A percentile compares a stretch with the other conserved stretches of the same genome.
Conservation (phyloP, 2,113 vertebrate species). For the Percina caprodes region DNA sequence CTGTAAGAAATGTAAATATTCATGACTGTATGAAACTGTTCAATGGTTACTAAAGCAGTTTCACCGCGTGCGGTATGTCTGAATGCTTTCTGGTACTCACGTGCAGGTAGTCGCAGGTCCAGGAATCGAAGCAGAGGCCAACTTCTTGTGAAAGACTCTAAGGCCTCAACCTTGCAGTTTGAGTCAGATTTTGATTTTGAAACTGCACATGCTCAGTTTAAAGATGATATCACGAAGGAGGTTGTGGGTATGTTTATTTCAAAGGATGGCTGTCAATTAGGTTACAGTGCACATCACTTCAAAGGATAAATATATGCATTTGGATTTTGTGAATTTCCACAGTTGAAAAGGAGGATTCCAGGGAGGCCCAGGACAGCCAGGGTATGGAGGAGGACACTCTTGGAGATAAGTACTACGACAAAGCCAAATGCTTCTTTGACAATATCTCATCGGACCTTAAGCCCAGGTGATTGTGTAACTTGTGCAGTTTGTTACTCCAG, state of each 20-base stretch:
- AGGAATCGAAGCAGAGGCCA: slow-evolving; percentile 94
- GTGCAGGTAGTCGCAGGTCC: slow-evolving; percentile 89
- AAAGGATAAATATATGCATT: accelerated
- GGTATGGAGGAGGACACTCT: slow-evolving; percentile 77
- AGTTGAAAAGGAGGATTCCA: slow-evolving; percentile 86
- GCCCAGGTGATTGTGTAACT: slow-evolving; percentile 83
- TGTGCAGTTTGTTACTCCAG: not conserved
- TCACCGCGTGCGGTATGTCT: not conserved
- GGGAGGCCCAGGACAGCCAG: slow-evolving; percentile 80
- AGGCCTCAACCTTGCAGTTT: slow-evolving; percentile 92
- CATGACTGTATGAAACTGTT: not conserved
- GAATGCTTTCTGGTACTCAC: not conserved
- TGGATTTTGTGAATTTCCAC: not conserved
- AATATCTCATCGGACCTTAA: slow-evolving; percentile 96
- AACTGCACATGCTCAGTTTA: slow-evolving; percentile 96
- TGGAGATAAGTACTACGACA: slow-evolving; percentile 94
- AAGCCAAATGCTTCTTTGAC: slow-evolving; percentile 97
- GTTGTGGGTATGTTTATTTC: slow-evolving; percentile 84
- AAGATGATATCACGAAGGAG: slow-evolving; percentile 93
- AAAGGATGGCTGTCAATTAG: accelerated
- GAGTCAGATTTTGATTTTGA: slow-evolving; percentile 99
- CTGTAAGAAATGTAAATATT: not conserved
- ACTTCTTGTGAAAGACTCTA: slow-evolving; percentile 87
- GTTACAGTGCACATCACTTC: not conserved
- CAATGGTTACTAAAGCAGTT: not conserved